These are phyloP conservation scores for Mamestra configurata DNA, from an alignment of 1,140 invertebrate genomes.

Conservation along the genomic window DNA sequence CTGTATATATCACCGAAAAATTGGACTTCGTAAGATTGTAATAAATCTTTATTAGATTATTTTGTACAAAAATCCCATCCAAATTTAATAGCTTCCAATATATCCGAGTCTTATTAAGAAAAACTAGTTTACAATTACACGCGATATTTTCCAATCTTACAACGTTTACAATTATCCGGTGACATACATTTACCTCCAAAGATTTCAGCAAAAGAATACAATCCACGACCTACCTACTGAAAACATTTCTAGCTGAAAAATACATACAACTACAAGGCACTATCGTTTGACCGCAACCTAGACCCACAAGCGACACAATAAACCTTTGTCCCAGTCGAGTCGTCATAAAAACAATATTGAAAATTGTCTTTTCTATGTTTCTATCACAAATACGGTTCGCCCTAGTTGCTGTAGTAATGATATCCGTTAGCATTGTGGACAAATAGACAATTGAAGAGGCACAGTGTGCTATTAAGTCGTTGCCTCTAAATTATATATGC, in stretches of 20 bases:
- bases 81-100: too few relatives aligned
- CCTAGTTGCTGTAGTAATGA: slow-evolving; percentile 39
- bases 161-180: too few relatives aligned
- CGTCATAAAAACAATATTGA: slow-evolving; percentile 40
- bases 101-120: too few relatives aligned
- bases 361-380: slow-evolving; percentile 25
- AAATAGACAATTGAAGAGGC: slow-evolving; percentile 35
- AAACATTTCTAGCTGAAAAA: slow-evolving; percentile 8
- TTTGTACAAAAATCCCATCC: too few relatives aligned
- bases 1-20: too few relatives aligned
- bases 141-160: too few relatives aligned
- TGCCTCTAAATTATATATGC: slow-evolving; percentile 7
- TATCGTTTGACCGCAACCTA: slow-evolving; percentile 31
- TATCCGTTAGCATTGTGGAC: slow-evolving; percentile 42
- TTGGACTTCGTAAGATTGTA: too few relatives aligned
- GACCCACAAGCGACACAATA: slow-evolving; percentile 16
- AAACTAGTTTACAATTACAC: too few relatives aligned
- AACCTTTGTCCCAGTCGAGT: slow-evolving; percentile 31
- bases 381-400: slow-evolving; percentile 37
- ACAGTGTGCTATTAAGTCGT: slow-evolving; percentile 31
- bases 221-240: too few relatives aligned
- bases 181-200: too few relatives aligned
- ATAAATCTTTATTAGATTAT: too few relatives aligned
- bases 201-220: neutral
- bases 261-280: neutral